Base-by-base conservation (phyloP, 2,888 invertebrate species). In the Polylopha cassiicola region DNA sequence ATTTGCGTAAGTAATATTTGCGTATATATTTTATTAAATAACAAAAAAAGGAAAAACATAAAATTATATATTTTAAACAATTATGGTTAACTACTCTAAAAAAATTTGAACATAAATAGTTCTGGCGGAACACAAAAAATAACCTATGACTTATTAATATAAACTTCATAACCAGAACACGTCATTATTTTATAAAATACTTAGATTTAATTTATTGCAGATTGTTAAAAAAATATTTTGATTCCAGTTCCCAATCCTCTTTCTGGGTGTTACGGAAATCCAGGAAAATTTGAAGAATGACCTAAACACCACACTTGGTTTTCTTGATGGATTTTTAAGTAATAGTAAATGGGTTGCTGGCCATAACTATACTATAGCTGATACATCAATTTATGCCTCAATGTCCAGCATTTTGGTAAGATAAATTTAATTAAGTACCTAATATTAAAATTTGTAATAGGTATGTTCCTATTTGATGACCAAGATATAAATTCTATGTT, bases 291-390 rank as follows among this genome's bases (percentile, higher is more conserved):
- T 87, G 20, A 88, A 85, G 56, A 75, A 87, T 46, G 80, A 87
- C 29, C 55, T 91, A 13, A 87, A 89, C 39, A 78, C 82, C 46
- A 87, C 88, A 2, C 72, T 91, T n/a, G 86, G 78, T 2, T 88
- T 89, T 52, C 61, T 91, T 22, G 87, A 91, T 37, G 72, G 76
- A 13, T 90, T 89, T 57, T 66, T 91, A 23, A 82, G 78, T 39
- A 86, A 76, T 9, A 85, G 80, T 28, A 80, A 88, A 47, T 91
- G 89, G 86, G 87, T 89, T 16, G 87, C 89, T 13, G 91, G 90
- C 3, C 80, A 89, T 26, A 69, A 84, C 29, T 65, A 87, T 18
- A 91, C 91, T 7, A 86, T 91, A 43, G 91, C 91, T 18, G 91
- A 92, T 59, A 87, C 88, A 50, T 81, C 87, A 3, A 80, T 89